Base-by-base conservation (phyloP, 2,797 vertebrate species). In the Anisognathus igniventris region DNA sequence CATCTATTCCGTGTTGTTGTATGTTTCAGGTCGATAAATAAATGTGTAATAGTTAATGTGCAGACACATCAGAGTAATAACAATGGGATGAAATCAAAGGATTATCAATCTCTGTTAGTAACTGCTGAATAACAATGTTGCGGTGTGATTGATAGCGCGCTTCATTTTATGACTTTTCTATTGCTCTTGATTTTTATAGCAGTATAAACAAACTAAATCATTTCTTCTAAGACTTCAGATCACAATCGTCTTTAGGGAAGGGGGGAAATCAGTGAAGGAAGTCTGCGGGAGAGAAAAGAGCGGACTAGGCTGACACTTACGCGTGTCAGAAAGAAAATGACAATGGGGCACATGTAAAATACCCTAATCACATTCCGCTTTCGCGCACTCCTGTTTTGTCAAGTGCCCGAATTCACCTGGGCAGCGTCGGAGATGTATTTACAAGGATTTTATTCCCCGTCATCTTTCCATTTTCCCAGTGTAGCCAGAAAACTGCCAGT, bases 141-240 rank as follows among this genome's bases (percentile, higher is more conserved):
- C 88, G 75, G 96, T 96, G 97, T 99, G 99, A 99, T 99, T 98
- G 98, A 99, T 98, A 97, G 98, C 93, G 97, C 98, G 98, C 98
- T 98, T 98, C 97, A 88, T 98, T 99, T 99, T 99, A 98, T 98
- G 98, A 98, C 98, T 98, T 98, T 98, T 98, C 98, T 98, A 98
- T 98, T 98, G 98, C 98, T 98, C 97, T 97, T 97, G 96, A 98
- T 98, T 98, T 98, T 99, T 98, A 98, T 98, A 98, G 98, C 98
- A 98, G 98, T 96, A 98, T 98, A 98, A 98, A 99, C 98, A 98
- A 97, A 98, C 98, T 98, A 98, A 98, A 98, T 98, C 98, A 98
- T 98, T 99, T 98, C 97, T 98, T 98, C 96, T 88, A 96, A 97
- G 96, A 95, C 97, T 96, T 98, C 96, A 97, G 97, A 96, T 97